Base-by-base conservation (phyloP, 37 sponge, comb jelly and placozoan species). In the Eunapius fragilis region DNA sequence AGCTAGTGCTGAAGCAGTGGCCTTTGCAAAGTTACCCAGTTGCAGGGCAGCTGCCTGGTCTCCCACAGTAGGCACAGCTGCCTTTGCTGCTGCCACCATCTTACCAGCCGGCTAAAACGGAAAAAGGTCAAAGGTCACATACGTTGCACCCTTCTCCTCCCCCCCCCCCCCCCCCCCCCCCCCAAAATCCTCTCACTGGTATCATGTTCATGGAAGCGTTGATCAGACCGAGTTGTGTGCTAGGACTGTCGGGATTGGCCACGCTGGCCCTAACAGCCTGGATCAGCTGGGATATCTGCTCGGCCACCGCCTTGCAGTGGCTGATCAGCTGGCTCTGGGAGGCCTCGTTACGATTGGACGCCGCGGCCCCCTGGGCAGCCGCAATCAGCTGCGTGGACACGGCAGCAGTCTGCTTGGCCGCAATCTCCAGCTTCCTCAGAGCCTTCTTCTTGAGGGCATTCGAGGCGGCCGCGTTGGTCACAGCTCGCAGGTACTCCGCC, bases 41-140 rank as follows among this genome's bases (percentile, higher is more conserved):
- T 97, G 97, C 23, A 97, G 89, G 28, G 97, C 99, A 80, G 99
- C 95, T 4, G 99, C 94, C 38, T 94, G 96, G 80, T 99, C 97
- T 0, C 93, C 92, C 7, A 99, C 94, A 11, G 96, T 96, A 33
- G 99, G 99, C 2, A 97, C 96, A 17, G 99, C 96, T 45, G 97
- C 93, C 83, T 97, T 99, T 23, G 99, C 91, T 10, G 99, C 96
- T 24, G 97, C 94, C 25, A 99, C 93, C 87, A 97, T 92, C 90
- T 92, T 90, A 0, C 89, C 96, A 73, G 93, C 83, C 37, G 96
- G 96, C 91, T 95, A 72, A 5, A 80, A 31, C 41, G 2, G 30
- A 38, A 35, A 9, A 9, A 9, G 7, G 9, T 4, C 47, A 45
- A 9, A 11, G 47, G 47, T 45, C 47, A 45, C n/a, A n/a, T n/a